These are phyloP conservation scores for Passer montanus DNA, from an alignment of 2,113 vertebrate genomes.

Conservation along the genomic window DNA sequence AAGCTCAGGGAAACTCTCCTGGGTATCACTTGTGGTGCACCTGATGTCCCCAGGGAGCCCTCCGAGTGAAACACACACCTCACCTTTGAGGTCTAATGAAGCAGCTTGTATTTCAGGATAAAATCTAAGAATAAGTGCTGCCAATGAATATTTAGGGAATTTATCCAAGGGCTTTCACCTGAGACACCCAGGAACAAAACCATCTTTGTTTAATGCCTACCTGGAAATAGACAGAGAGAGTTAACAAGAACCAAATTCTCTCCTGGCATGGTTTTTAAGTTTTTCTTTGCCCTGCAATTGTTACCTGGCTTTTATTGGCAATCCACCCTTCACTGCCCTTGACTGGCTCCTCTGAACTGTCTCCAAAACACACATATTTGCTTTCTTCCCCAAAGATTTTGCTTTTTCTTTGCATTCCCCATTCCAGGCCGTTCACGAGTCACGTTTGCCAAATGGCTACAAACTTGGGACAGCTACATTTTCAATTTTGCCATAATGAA, in stretches of 20 bases:
- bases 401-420: conserved; percentile 13
- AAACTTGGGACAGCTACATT: not conserved
- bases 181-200: not conserved
- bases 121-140: not conserved
- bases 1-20: not conserved
- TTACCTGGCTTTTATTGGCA: not conserved
- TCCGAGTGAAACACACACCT: not conserved
- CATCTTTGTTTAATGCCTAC: not conserved
- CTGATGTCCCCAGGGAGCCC: conserved; percentile 25
- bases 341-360: rapidly evolving
- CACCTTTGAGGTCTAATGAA: not conserved
- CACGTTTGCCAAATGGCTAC: rapidly evolving
- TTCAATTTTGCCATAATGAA: not conserved
- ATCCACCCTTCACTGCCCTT: not conserved
- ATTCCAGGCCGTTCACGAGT: not conserved
- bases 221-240: not conserved
- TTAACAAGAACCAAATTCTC: not conserved
- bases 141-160: not conserved
- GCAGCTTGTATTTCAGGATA: conserved; percentile 7
- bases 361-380: not conserved
- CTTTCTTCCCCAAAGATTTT: not conserved
- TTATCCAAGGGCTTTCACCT: not conserved
- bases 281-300: not conserved
- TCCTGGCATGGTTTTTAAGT: not conserved
- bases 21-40: not conserved